These are phyloP conservation scores for Anastrepha ludens DNA, from an alignment of 1,140 invertebrate genomes.

Conservation along the genomic window DNA sequence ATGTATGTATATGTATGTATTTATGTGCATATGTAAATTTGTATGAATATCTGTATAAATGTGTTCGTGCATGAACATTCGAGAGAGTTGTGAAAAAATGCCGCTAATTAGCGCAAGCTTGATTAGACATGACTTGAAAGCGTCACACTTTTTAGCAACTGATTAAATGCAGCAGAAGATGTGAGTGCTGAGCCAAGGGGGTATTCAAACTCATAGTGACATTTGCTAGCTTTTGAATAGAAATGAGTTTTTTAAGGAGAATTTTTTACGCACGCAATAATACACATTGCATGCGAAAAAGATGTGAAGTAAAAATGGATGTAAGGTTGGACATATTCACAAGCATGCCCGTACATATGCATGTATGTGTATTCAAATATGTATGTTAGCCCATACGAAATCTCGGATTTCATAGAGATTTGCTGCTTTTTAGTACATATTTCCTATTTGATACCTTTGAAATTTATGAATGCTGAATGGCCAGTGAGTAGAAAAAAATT, in stretches of 20 bases:
- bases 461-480: background rate
- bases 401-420: background rate
- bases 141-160: background rate
- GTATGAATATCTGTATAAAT: background rate
- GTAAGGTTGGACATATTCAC: background rate
- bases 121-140: slow-evolving; percentile 40
- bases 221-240: background rate
- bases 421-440: background rate
- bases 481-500: background rate
- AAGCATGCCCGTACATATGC: background rate
- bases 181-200: background rate
- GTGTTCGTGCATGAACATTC: background rate
- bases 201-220: background rate
- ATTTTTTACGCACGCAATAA: background rate
- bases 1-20: background rate
- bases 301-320: background rate
- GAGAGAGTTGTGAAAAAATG: slow-evolving; percentile 10
- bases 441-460: background rate
- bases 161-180: slow-evolving; percentile 11
- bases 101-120: slow-evolving; percentile 39
- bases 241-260: background rate
- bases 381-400: too few relatives aligned
- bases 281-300: background rate
- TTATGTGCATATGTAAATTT: background rate
- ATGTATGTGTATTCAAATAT: background rate